Percentiles rank a stretch among this genome's conserved stretches.
Evolutionary conservation across 1,140 invertebrate genomes (phyloP).

Genomic region (Oryctes rhinoceros): DNA sequence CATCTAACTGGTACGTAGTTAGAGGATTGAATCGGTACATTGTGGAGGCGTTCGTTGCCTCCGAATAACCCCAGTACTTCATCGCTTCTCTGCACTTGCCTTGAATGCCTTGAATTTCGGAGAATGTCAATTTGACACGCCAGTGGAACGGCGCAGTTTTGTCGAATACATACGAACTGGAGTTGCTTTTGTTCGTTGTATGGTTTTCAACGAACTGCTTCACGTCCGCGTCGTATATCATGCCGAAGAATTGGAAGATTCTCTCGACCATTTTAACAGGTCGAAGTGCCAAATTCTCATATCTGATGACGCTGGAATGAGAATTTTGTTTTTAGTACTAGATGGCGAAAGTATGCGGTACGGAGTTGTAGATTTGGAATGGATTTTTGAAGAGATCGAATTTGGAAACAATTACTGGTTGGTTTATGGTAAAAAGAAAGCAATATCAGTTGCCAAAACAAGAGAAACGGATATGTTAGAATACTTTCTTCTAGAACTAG

Average conservation of each 20-base stretch:
- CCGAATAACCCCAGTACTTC: conserved; percentile 81
- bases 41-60: conserved; percentile 63
- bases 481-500: too few species aligned
- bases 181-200: conserved; percentile 73
- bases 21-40: conserved; percentile 66
- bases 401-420: too few species aligned
- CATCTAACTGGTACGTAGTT: background rate
- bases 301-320: conserved; percentile 75
- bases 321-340: background rate
- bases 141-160: conserved; percentile 85
- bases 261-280: conserved; percentile 75
- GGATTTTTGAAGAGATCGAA: too few species aligned
- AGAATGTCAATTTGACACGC: conserved; percentile 76
- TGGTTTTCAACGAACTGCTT: conserved; percentile 82
- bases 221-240: conserved; percentile 75
- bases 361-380: too few species aligned
- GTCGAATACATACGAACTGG: conserved; percentile 84
- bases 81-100: conserved; percentile 76
- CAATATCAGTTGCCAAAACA: too few species aligned
- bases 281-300: conserved; percentile 84
- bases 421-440: too few species aligned
- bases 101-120: conserved; percentile 72
- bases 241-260: conserved; percentile 78
- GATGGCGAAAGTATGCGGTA: too few species aligned
- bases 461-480: too few species aligned